These are phyloP conservation scores for Stomatorhinus ivindoensis DNA, from an alignment of 2,113 vertebrate species.

Conservation along the genomic window DNA sequence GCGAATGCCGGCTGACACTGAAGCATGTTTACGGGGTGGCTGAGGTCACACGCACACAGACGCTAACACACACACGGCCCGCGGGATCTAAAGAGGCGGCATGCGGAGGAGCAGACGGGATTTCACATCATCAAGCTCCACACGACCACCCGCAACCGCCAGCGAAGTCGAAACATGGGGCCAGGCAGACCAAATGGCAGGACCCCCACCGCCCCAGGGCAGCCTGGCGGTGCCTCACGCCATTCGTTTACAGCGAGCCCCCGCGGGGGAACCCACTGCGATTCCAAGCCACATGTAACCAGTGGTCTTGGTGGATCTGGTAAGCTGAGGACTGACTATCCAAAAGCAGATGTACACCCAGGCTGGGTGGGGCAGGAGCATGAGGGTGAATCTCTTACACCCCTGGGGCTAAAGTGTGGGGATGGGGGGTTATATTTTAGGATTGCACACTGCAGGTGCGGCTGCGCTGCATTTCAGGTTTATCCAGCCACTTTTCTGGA, in stretches of 20 bases:
- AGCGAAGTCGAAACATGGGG: background rate
- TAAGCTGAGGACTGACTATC: background rate
- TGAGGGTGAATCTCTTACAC: background rate
- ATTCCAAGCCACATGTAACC: background rate
- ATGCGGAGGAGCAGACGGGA: background rate
- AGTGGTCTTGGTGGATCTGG: background rate
- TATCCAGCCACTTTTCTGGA: background rate
- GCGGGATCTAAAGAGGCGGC: background rate
- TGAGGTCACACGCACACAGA: background rate
- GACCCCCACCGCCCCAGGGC: background rate
- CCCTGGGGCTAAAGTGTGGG: background rate
- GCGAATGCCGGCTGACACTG: background rate
- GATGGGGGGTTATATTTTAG: background rate
- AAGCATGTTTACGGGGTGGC: background rate
- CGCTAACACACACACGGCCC: background rate
- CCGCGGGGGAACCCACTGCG: background rate
- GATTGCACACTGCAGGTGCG: constrained; percentile 23
- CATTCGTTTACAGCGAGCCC: background rate
- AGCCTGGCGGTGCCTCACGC: background rate
- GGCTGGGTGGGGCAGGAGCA: background rate
- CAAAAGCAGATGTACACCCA: background rate
- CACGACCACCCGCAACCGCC: background rate
- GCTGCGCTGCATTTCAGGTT: background rate
- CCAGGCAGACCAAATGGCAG: background rate
- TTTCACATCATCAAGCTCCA: background rate